Base-by-base conservation (phyloP, 2,888 invertebrate species). In the Sisyra nigra region DNA sequence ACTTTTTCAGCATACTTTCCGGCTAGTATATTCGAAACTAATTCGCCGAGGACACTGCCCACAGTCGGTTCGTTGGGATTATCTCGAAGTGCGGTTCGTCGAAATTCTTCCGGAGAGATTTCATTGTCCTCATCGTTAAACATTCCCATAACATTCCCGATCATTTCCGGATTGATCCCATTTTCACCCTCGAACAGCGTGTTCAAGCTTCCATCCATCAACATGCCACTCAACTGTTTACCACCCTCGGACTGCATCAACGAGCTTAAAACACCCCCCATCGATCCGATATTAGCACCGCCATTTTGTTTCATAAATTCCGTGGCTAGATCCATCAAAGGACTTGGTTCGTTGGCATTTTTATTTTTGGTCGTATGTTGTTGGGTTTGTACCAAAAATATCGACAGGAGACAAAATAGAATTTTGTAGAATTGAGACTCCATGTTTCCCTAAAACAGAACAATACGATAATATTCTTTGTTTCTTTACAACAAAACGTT, bases 81-180 rank as follows among this genome's bases (percentile, higher is more conserved):
- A 41, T 49, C 51, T 48, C 50, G 39, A 47, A 47, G 19, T 47
- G 29, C 34, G 34, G 45, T 29, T 45, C 49, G 3, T 43, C 48
- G 24, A 24, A 24, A 24, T 24, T 24, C 24, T 24, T 24, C 15
- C 34, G 36, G 33, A 43, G 15, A 15, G 47, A 31, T n/a, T 8
- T n/a, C 15, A 4, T 37, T 38, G 13, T 29, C 42, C n/a, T 33
- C 45, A 56, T 19, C 66, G 53, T 55, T 72, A 55, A 64, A 74
- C 57, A 57, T 71, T 58, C 55, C 74, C 60, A 67, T 68, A 57
- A 64, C 69, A 60, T 67, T 75, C 57, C 60, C 74, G 60, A 65
- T 70, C 57, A 72, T 68, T 52, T 57, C 69, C 53, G 60, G 74
- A 68, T 60, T 78, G 51, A 64, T 69, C 48, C 63, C 74, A 57